These are phyloP conservation scores for Aporophyla lueneburgensis DNA, from an alignment of 2,888 invertebrate genomes.

Conservation along the genomic window DNA sequence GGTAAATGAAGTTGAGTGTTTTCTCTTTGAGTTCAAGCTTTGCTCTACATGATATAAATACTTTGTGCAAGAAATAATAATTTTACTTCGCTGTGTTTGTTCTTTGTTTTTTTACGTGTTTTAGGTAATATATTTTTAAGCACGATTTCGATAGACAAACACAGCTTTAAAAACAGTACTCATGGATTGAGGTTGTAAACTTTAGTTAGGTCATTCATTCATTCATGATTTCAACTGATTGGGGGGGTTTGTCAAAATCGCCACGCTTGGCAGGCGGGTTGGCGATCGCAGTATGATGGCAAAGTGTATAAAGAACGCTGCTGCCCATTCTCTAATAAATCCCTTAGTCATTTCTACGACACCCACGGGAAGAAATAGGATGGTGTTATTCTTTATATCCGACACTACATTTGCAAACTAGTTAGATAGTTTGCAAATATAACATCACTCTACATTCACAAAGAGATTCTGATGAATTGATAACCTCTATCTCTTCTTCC, in stretches of 20 bases:
- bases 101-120: background rate
- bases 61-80: background rate
- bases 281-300: too few relatives aligned
- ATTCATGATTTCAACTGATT: too few relatives aligned
- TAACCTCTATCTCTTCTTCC: background rate
- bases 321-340: too few relatives aligned
- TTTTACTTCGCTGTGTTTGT: background rate
- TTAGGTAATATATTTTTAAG: background rate
- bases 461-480: background rate
- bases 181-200: background rate
- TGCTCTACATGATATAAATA: background rate
- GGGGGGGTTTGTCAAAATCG: too few relatives aligned
- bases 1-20: conserved; percentile 9
- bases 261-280: too few relatives aligned
- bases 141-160: background rate
- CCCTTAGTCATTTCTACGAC: too few relatives aligned
- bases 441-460: background rate
- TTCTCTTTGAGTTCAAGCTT: conserved; percentile 15
- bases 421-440: background rate
- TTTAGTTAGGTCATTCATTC: background rate
- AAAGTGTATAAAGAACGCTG: too few relatives aligned
- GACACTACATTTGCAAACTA: too few relatives aligned
- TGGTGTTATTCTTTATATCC: too few relatives aligned
- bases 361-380: too few relatives aligned
- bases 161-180: background rate